Conservation (phyloP, 1,140 invertebrate species). For the Drosophila kohkoa region DNA sequence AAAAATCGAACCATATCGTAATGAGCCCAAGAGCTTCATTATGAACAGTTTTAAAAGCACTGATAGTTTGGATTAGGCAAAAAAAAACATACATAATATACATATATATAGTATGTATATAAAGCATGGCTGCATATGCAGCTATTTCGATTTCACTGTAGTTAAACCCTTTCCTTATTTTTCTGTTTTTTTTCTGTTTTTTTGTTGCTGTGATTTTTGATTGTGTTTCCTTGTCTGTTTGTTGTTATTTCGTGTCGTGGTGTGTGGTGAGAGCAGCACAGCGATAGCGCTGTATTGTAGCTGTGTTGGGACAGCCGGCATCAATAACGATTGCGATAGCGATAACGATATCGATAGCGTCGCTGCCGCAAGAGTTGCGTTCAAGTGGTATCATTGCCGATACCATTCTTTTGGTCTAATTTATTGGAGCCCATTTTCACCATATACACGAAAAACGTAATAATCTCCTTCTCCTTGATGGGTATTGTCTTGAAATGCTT, state of each 20-base stretch:
- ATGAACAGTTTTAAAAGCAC: slow-evolving; percentile 9
- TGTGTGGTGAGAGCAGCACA: slow-evolving; percentile 25
- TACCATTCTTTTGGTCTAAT: slow-evolving; percentile 94
- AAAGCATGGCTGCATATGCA: background rate
- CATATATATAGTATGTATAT: background rate
- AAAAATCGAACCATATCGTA: background rate
- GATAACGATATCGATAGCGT: slow-evolving; percentile 34
- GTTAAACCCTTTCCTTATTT: background rate
- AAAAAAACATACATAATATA: too few species aligned
- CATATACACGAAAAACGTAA: slow-evolving; percentile 98
- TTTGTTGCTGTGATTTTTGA: background rate
- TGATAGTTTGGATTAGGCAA: background rate
- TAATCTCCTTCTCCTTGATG: slow-evolving; percentile 96
- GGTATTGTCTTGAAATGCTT: slow-evolving; percentile 98
- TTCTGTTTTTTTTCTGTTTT: too few species aligned
- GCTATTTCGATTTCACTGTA: slow-evolving; percentile 41
- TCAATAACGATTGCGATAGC: slow-evolving; percentile 37
- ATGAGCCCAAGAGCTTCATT: slow-evolving; percentile 2
- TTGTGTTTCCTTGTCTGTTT: slow-evolving; percentile 8
- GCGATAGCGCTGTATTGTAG: slow-evolving; percentile 26
- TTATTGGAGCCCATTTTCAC: slow-evolving; percentile 98
- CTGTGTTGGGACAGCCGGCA: slow-evolving; percentile 28
- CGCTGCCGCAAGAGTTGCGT: slow-evolving; percentile 41
- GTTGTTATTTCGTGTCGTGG: background rate
- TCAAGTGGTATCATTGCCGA: slow-evolving; percentile 82